Evolutionary conservation across 2,888 invertebrate species (phyloP), one percentile per base, ranked within the genome.

Genomic region (Boloria euphrosyne): DNA sequence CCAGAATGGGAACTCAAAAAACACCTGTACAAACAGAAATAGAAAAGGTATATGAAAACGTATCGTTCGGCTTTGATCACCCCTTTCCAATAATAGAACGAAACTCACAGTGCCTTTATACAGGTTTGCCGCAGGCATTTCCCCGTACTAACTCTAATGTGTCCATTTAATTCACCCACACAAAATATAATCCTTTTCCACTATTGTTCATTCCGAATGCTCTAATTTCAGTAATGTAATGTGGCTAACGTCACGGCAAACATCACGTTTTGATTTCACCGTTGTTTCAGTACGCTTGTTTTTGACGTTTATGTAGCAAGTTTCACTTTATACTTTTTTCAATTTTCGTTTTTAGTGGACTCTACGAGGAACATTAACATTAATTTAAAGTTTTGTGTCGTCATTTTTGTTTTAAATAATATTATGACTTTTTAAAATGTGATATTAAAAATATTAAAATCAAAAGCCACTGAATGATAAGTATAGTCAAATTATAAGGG

Each of bases 41-140:
- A 80, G 80, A 78, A 85, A 80, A 82, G 76, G 81, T 84, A 82
- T 83, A 83, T 80, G 80, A 83, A 82, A 84, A 84, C 87, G 80
- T 87, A 85, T 85, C 85, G 84, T 80, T 81, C 80, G 81, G 83
- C 89, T 90, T 90, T 90, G 90, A 90, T 89, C 91, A 85, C 85
- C 89, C 87, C 84, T 88, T 88, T 88, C 87, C 89, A 87, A 90
- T 89, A 90, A 88, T 88, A 85, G 82, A 85, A 80, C 75, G 73
- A 80, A 80, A 76, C 80, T 75, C 78, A 10, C 31, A 69, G 72
- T 70, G 82, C 83, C 85, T 89, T 88, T 88, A 85, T 84, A 77
- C 76, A 74, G 74, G 74, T 74, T 75, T 67, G 85, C 89, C 83
- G 71, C 74, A 72, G 84, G 86, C 85, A 75, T 64, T 70, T 67